Percentiles rank a stretch among this genome's conserved stretches.
phyloP scores from a whole-genome alignment of 2,113 vertebrate species.

The Paraplagusia blochii region DNA sequence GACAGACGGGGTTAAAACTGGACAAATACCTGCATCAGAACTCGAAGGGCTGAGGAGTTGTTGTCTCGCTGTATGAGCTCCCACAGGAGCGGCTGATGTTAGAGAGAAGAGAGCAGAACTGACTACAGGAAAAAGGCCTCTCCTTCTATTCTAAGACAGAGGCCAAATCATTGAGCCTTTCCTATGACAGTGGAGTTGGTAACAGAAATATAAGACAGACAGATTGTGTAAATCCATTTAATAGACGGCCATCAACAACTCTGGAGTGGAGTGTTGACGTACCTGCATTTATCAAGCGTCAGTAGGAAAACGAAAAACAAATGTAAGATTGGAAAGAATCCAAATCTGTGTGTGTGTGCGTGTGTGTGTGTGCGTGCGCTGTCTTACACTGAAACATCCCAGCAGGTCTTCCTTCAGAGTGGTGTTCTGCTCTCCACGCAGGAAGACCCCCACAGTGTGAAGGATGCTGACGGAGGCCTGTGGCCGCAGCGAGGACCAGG shows the following conservation, averaged over 20 bases:
- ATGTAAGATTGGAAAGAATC: too few species aligned
- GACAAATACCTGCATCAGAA: slow-evolving; percentile 80
- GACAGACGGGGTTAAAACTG: neutral
- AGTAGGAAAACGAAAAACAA: too few species aligned
- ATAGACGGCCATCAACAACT: too few species aligned
- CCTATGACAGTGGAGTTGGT: too few species aligned
- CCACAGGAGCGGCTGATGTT: slow-evolving; percentile 80
- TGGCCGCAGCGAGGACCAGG: slow-evolving; percentile 77
- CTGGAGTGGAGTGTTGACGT: too few species aligned
- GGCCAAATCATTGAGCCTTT: too few species aligned
- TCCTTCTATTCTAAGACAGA: too few species aligned
- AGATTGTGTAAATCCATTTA: too few species aligned
- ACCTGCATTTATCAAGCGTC: too few species aligned
- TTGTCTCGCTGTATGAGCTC: slow-evolving; percentile 82
- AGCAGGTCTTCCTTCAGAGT: slow-evolving; percentile 81
- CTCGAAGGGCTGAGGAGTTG: slow-evolving; percentile 76
- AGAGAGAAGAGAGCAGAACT: too few species aligned
- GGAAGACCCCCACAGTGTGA: slow-evolving; percentile 79
- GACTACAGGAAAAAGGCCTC: too few species aligned
- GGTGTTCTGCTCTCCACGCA: slow-evolving; percentile 73
- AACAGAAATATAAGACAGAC: too few species aligned
- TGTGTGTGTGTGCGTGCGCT: neutral
- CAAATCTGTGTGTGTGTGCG: slow-evolving; percentile 2
- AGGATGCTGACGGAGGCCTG: slow-evolving; percentile 80
- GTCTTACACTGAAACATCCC: slow-evolving; percentile 86